Conservation (phyloP, 1,140 invertebrate species). For the Drusus annulatus region DNA sequence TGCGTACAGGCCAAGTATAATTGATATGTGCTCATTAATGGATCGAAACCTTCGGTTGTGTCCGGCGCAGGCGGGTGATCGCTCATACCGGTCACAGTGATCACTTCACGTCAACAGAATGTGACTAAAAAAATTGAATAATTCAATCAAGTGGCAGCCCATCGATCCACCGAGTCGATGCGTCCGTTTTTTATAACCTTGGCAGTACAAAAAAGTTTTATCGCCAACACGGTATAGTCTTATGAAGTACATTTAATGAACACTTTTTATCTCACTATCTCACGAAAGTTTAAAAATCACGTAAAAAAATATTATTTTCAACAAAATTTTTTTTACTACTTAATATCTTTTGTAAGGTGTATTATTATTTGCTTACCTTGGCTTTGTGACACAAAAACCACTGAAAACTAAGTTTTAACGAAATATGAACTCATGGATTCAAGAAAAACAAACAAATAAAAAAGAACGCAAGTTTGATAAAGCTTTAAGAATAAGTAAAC, state of each 20-base stretch:
- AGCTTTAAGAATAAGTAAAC: too few relatives aligned
- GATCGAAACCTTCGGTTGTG: slow-evolving; percentile 46
- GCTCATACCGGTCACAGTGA: slow-evolving; percentile 49
- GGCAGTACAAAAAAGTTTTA: background rate
- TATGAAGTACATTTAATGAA: background rate
- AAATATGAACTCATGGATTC: too few relatives aligned
- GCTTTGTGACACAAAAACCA: too few relatives aligned
- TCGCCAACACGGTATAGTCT: background rate
- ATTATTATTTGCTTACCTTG: too few relatives aligned
- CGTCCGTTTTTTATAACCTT: background rate
- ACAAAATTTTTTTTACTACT: too few relatives aligned
- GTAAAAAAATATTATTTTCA: too few relatives aligned
- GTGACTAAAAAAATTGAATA: slow-evolving; percentile 41
- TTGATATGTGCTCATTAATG: slow-evolving; percentile 56
- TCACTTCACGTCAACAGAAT: slow-evolving; percentile 54
- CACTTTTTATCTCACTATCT: too few relatives aligned
- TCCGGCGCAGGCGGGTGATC: slow-evolving; percentile 52
- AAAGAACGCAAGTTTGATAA: too few relatives aligned
- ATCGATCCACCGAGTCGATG: slow-evolving; percentile 6
- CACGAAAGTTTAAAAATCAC: too few relatives aligned
- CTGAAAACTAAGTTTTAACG: too few relatives aligned
- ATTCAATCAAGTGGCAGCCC: slow-evolving; percentile 28
- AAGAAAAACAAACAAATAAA: too few relatives aligned
- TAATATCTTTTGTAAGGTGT: too few relatives aligned
- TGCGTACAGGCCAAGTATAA: slow-evolving; percentile 34